These are phyloP conservation scores for Gandaritis pyraliata DNA, from an alignment of 2,888 invertebrate species.

Conservation along the genomic window DNA sequence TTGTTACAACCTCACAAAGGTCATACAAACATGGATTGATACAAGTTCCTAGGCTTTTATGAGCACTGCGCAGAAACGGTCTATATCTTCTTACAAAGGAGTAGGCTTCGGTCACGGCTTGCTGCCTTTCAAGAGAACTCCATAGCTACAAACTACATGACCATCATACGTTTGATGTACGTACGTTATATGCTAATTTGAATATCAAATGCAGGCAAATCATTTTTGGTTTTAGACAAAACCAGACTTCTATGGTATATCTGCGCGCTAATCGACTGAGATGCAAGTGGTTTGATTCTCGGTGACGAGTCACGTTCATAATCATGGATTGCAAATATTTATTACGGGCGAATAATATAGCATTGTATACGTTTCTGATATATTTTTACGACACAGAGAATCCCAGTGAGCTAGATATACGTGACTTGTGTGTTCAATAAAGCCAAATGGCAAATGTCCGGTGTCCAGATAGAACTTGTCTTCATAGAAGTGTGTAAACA, in stretches of 20 bases:
- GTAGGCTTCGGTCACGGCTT: background rate
- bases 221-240: too few relatives aligned
- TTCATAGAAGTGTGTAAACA: constrained; percentile 27
- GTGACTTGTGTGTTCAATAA: background rate
- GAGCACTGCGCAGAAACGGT: background rate
- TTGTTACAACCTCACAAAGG: too few relatives aligned
- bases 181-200: background rate
- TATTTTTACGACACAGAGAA: background rate
- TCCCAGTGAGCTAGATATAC: background rate
- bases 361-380: background rate
- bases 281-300: too few relatives aligned
- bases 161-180: background rate
- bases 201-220: too few relatives aligned
- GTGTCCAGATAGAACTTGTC: constrained; percentile 12
- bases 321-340: too few relatives aligned
- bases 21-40: too few relatives aligned
- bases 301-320: too few relatives aligned
- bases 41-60: too few relatives aligned
- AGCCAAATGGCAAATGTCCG: background rate
- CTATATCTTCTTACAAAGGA: background rate
- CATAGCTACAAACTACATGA: background rate
- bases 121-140: too few relatives aligned
- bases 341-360: too few relatives aligned
- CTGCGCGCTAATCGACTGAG: too few relatives aligned
- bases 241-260: too few relatives aligned